These are phyloP conservation scores for Empis stercorea DNA, from an alignment of 2,888 invertebrate species.

Conservation along the genomic window DNA sequence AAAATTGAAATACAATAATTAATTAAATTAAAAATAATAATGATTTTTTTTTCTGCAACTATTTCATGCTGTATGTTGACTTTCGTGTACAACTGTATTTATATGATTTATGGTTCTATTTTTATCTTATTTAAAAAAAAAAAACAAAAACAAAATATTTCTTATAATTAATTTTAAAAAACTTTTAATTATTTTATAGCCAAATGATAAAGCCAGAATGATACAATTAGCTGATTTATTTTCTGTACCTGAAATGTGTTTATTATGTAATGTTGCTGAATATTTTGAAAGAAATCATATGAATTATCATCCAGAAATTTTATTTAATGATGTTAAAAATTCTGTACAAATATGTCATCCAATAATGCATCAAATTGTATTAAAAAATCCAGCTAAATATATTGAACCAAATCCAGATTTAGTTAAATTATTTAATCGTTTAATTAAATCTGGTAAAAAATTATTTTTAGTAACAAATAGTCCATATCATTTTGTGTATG, in stretches of 20 bases:
- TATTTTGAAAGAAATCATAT: constrained; percentile 81
- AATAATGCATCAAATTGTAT: constrained; percentile 80
- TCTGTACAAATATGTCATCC: constrained; percentile 81
- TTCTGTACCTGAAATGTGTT: constrained; percentile 91
- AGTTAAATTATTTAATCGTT: constrained; percentile 58
- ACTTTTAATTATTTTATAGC: constrained; percentile 13
- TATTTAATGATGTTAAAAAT: constrained; percentile 87
- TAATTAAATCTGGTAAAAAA: constrained; percentile 66
- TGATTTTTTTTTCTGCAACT: too few species aligned
- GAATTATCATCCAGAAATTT: constrained; percentile 88
- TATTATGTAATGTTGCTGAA: constrained; percentile 87
- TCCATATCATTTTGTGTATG: constrained; percentile 85
- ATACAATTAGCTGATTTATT: constrained; percentile 92
- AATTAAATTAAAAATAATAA: too few species aligned
- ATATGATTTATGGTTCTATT: too few species aligned
- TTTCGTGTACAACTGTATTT: too few species aligned
- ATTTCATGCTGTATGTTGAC: too few species aligned
- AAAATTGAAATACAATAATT: too few species aligned
- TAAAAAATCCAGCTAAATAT: constrained; percentile 65
- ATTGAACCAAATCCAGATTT: constrained; percentile 64
- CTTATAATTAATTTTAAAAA: too few species aligned
- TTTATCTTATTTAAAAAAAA: too few species aligned
- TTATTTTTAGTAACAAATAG: constrained; percentile 94
- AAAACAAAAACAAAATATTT: too few species aligned
- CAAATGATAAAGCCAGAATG: constrained; percentile 51